phyloP scores from a whole-genome alignment of 2,888 invertebrate genomes.

The Zygogramma bicolorata region DNA sequence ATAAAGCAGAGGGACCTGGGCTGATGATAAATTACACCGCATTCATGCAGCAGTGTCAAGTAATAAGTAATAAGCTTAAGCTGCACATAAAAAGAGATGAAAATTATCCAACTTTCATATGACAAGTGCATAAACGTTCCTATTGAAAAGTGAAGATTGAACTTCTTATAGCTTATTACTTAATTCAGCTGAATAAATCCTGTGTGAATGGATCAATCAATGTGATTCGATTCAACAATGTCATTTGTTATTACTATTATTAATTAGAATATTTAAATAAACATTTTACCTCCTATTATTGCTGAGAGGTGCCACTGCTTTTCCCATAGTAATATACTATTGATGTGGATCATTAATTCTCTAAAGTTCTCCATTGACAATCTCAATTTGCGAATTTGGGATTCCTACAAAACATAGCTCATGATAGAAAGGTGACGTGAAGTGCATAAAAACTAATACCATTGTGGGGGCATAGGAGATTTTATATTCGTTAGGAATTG shows the following conservation, averaged over 20 bases:
- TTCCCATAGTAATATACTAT: slow-evolving; percentile 85
- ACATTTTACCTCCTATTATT: slow-evolving; percentile 73
- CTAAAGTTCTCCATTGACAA: slow-evolving; percentile 81
- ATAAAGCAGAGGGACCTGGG: too few relatives aligned
- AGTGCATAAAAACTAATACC: slow-evolving; percentile 38
- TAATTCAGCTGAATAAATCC: too few relatives aligned
- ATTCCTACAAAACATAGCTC: slow-evolving; percentile 70
- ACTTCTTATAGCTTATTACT: too few relatives aligned
- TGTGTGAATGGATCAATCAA: too few relatives aligned
- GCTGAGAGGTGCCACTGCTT: slow-evolving; percentile 87
- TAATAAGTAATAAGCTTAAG: too few relatives aligned
- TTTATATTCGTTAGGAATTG: slow-evolving; percentile 44
- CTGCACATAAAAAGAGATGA: too few relatives aligned
- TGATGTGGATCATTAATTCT: slow-evolving; percentile 77
- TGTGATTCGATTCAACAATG: too few relatives aligned
- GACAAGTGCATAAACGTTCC: too few relatives aligned
- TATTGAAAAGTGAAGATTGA: too few relatives aligned
- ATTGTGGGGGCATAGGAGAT: slow-evolving; percentile 49
- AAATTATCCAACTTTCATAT: too few relatives aligned
- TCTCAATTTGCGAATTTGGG: slow-evolving; percentile 78
- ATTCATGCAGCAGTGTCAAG: too few relatives aligned
- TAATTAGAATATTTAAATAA: neutral
- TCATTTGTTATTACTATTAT: neutral
- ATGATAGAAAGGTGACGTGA: neutral
- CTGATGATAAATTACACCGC: too few relatives aligned